A percentile compares a stretch with the other conserved stretches of the same genome.
Conservation (phyloP, 1,140 invertebrate species). For the Ceratina australensis region DNA sequence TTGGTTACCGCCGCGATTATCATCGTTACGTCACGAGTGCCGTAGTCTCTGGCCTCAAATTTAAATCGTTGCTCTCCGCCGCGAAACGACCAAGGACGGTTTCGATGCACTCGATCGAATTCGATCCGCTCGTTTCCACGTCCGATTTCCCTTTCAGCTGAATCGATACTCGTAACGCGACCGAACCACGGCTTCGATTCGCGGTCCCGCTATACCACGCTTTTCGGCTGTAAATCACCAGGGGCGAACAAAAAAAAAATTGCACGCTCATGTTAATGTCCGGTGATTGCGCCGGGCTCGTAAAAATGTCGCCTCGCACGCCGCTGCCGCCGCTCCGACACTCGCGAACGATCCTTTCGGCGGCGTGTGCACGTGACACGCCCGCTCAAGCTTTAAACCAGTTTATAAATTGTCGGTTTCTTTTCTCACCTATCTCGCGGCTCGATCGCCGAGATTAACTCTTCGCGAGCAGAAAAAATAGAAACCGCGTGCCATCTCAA, state of each 20-base stretch:
- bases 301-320: constrained; percentile 39
- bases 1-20: constrained; percentile 45
- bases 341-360: background rate
- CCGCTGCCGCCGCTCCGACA: background rate
- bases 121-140: background rate
- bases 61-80: constrained; percentile 25
- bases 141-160: background rate
- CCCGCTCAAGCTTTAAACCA: background rate
- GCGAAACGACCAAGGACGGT: constrained; percentile 23
- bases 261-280: constrained; percentile 33
- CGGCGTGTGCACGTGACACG: background rate
- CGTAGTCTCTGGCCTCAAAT: constrained; percentile 55
- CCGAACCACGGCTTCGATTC: too few species aligned
- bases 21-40: constrained; percentile 60
- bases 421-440: constrained; percentile 2
- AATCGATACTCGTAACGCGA: too few species aligned
- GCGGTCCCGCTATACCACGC: too few species aligned
- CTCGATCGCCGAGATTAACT: constrained; percentile 8
- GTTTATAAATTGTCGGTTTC: constrained; percentile 23
- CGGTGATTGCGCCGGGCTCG: constrained; percentile 27
- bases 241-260: constrained; percentile 12
- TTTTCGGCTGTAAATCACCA: constrained; percentile 34
- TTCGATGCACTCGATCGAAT: constrained; percentile 10
- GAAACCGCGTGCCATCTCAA: background rate
- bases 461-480: background rate